Evolutionary conservation across 2,888 invertebrate genomes (phyloP), one percentile per base, ranked within the genome.

Genomic region (Parnassius smintheus): DNA sequence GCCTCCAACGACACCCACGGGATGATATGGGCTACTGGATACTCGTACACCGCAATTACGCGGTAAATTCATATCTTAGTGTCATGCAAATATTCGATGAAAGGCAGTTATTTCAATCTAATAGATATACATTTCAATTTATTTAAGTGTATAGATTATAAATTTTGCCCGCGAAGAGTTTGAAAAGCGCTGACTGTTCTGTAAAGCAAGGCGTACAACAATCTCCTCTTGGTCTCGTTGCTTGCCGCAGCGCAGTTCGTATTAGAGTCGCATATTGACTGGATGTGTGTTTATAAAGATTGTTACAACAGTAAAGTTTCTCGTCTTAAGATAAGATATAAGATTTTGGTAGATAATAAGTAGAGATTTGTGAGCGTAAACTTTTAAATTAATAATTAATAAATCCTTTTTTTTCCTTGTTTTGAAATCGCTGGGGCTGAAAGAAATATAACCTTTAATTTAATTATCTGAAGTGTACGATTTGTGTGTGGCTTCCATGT

Each of bases 401-500:
- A n/a, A n/a, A n/a, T 62, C 64, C 61, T 57, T 59, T 61, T 59
- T 59, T 65, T 65, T 35, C 18, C 56, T n/a, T 49, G 8, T 49
- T 49, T 13, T 35, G 35, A 35, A 56, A 22, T 59, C 50, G 50
- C 11, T 10, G 51, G 54, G 11, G 56, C 66, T 64, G 64, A 65
- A 57, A 59, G n/a, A 1, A 62, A 71, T 71, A 68, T 75, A 72
- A 61, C 66, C 68, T 63, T 64, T 83, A 82, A 84, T 80, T 77
- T 63, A 72, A 83, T 85, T 83, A 77, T 61, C 70, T 70, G 73
- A 72, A 73, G 73, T 73, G 74, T 68, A 67, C 62, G 67, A 72
- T 73, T 74, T 69, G 68, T 78, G 74, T 78, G 74, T 72, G 86
- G 86, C 83, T 86, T 86, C 86, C 13, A 49, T 42, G 42, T 60